Percentiles rank a stretch among this genome's conserved stretches.
Evolutionary conservation across 2,797 vertebrate species (phyloP).

Genomic region (Fistularia tabacaria): DNA sequence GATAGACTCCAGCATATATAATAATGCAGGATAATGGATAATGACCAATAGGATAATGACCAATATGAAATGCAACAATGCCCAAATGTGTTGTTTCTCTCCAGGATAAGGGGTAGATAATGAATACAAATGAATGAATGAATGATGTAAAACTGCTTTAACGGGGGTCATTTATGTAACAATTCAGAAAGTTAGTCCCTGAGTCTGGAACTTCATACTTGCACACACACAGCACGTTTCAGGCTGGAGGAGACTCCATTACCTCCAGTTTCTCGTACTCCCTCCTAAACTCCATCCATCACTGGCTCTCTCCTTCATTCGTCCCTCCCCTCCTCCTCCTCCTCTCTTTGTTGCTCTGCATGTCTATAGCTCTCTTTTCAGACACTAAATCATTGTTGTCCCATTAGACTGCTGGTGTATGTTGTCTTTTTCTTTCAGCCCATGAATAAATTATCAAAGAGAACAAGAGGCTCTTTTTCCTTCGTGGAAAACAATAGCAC

Average conservation of each 20-base stretch:
- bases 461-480: constrained; percentile 52
- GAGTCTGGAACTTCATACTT: no score
- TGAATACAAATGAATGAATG: no score
- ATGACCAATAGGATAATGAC: no score
- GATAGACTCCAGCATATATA: no score
- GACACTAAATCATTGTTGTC: constrained; percentile 54
- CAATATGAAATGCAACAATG: no score
- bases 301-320: constrained; percentile 51
- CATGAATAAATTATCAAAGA: constrained; percentile 74
- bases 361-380: constrained; percentile 24
- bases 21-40: no score
- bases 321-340: constrained; percentile 10
- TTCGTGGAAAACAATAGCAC: constrained; percentile 40
- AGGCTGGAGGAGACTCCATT: constrained; percentile 32
- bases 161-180: no score
- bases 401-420: constrained; percentile 38
- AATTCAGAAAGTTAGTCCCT: no score
- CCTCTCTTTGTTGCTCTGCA: background rate
- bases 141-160: no score
- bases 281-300: constrained; percentile 41
- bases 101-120: no score
- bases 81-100: no score
- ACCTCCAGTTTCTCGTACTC: constrained; percentile 27
- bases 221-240: constrained; percentile 20
- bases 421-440: constrained; percentile 58